Evolutionary conservation across 2,888 invertebrate species (phyloP).

Genomic region (Conus canariensis): DNA sequence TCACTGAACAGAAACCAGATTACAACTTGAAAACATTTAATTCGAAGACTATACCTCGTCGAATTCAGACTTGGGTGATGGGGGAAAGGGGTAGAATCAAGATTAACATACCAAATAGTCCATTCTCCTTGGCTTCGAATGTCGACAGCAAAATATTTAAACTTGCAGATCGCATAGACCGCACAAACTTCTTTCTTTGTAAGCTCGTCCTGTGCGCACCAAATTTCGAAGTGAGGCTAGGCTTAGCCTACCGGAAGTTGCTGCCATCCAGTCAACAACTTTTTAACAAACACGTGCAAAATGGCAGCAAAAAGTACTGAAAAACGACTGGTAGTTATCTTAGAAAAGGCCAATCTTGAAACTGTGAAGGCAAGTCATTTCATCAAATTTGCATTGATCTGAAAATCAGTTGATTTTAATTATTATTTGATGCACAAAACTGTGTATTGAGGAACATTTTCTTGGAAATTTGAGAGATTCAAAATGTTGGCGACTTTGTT

Average conservation of each 20-base stretch:
- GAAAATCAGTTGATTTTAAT: not conserved
- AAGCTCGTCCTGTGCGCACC: too few relatives aligned
- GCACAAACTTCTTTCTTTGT: too few relatives aligned
- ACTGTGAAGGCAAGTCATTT: constrained; percentile 89
- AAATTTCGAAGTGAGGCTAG: not conserved
- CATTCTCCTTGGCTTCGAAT: too few relatives aligned
- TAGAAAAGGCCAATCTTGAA: constrained; percentile 97
- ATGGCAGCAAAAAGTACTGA: constrained; percentile 33
- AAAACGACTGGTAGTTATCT: constrained; percentile 89
- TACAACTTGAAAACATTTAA: too few relatives aligned
- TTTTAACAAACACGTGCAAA: constrained; percentile 14
- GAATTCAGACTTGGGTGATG: too few relatives aligned
- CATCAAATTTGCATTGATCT: not conserved
- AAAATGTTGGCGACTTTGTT: too few relatives aligned
- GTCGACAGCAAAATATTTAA: too few relatives aligned
- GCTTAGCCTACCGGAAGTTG: not conserved
- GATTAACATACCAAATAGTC: too few relatives aligned
- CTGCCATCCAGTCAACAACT: not conserved
- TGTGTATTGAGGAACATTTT: not conserved
- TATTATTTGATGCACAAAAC: not conserved
- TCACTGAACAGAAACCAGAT: too few relatives aligned
- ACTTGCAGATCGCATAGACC: too few relatives aligned
- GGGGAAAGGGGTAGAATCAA: too few relatives aligned
- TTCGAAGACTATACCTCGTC: too few relatives aligned
- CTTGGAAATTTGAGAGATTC: not conserved